phyloP scores from a whole-genome alignment of 2,888 invertebrate species.

The Tholera decimalis region DNA sequence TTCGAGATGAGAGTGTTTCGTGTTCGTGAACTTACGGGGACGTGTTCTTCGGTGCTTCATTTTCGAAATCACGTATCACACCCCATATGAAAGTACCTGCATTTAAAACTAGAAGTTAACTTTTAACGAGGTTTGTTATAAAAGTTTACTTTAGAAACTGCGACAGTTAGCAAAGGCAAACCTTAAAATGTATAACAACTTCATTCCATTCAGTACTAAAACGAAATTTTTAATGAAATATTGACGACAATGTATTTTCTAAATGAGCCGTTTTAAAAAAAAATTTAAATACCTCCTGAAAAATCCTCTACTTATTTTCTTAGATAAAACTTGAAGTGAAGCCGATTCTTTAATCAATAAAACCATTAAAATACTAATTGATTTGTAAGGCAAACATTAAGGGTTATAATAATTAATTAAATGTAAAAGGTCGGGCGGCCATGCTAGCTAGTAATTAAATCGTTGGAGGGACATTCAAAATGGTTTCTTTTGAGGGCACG shows the following conservation, averaged over 20 bases:
- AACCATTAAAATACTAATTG: constrained; percentile 10
- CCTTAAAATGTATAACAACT: not conserved
- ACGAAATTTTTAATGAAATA: constrained; percentile 7
- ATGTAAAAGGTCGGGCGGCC: constrained; percentile 19
- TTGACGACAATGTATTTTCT: not conserved
- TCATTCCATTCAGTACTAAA: not conserved
- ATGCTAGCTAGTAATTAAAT: constrained; percentile 56
- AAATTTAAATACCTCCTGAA: no score
- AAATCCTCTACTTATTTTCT: not conserved
- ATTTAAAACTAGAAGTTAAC: constrained; percentile 19
- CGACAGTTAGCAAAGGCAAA: not conserved
- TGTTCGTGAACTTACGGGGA: no score
- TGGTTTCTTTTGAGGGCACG: constrained; percentile 54
- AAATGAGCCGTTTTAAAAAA: no score
- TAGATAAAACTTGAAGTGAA: no score
- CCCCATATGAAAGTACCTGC: constrained; percentile 4
- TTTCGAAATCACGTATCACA: no score
- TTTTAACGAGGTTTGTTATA: constrained; percentile 46
- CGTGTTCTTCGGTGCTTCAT: no score
- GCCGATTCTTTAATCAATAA: not conserved
- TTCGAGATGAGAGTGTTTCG: no score
- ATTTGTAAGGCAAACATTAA: constrained; percentile 1
- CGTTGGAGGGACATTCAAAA: constrained; percentile 64
- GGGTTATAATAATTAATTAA: constrained; percentile 8
- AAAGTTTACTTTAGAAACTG: constrained; percentile 3